Percentiles rank a stretch among this genome's conserved stretches.
Evolutionary conservation across 2,797 vertebrate species (phyloP).

Genomic region (Hydrolagus colliei): DNA sequence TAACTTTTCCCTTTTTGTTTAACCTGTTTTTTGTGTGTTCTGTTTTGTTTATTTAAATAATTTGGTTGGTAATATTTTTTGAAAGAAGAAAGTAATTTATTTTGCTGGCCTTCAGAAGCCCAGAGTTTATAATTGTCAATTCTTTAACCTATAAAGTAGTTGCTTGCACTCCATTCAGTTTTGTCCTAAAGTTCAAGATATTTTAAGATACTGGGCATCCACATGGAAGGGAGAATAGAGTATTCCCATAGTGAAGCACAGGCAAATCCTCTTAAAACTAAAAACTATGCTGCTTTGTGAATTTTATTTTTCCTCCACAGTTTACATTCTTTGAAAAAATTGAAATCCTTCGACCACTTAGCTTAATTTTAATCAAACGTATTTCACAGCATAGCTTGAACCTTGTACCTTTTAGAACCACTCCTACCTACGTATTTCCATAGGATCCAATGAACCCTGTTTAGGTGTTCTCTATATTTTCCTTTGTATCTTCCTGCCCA

Average conservation of each 20-base stretch:
- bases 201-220: slow-evolving; percentile 13
- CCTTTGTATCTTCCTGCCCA: too few relatives aligned
- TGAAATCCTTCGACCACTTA: not conserved
- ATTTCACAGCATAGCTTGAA: not conserved
- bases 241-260: slow-evolving; percentile 5
- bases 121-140: slow-evolving; percentile 3
- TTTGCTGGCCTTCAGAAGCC: not conserved
- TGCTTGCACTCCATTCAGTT: not conserved
- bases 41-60: slow-evolving; percentile 1
- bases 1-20: slow-evolving; percentile 24
- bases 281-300: not conserved
- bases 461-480: too few relatives aligned
- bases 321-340: not conserved
- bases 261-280: not conserved
- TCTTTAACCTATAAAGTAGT: slow-evolving; percentile 4
- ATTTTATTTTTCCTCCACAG: not conserved
- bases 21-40: slow-evolving; percentile 8
- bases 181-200: slow-evolving; percentile 17
- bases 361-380: too few relatives aligned
- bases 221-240: not conserved
- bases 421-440: not conserved
- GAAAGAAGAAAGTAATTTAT: not conserved
- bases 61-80: slow-evolving; percentile 5
- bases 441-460: too few relatives aligned
- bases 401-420: not conserved